These are phyloP conservation scores for Myxocyprinus asiaticus DNA, from an alignment of 2,113 vertebrate genomes.

Conservation along the genomic window DNA sequence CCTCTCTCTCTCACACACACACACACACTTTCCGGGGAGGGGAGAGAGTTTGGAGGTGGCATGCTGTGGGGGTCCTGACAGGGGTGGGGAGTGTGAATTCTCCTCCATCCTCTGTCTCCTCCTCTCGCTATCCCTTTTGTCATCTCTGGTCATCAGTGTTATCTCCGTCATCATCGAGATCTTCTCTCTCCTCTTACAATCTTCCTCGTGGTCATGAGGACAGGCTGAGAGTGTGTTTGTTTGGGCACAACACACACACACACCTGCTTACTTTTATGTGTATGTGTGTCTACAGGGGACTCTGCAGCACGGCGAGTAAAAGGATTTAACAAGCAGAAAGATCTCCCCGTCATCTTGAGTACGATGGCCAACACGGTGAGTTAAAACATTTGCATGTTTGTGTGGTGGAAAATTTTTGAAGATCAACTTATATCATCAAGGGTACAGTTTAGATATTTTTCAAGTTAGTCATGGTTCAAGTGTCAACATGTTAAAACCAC, in stretches of 20 bases:
- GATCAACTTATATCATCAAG: not conserved
- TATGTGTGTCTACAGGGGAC: conserved; percentile 23
- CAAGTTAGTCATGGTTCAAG: not conserved
- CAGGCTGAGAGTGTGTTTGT: too few species aligned
- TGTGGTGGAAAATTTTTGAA: not conserved
- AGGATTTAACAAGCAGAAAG: conserved; percentile 8
- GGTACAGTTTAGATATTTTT: not conserved
- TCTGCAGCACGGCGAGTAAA: conserved; percentile 14
- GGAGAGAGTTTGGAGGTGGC: not conserved
- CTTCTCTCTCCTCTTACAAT: not conserved
- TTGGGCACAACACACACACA: not conserved
- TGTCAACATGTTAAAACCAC: not conserved
- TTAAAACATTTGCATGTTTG: not conserved
- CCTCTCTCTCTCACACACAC: not conserved
- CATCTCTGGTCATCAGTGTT: not conserved
- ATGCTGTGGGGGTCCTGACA: not conserved
- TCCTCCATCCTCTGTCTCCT: not conserved
- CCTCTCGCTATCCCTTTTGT: conserved; percentile 2
- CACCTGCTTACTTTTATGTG: not conserved
- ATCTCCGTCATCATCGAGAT: not conserved
- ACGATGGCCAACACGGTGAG: conserved; percentile 58
- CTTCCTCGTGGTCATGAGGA: not conserved
- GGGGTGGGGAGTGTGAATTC: not conserved
- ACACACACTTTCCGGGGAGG: not conserved
- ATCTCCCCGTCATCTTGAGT: conserved; percentile 19